These are phyloP conservation scores for Natrix natrix DNA, from an alignment of 2,797 vertebrate species.

Conservation along the genomic window DNA sequence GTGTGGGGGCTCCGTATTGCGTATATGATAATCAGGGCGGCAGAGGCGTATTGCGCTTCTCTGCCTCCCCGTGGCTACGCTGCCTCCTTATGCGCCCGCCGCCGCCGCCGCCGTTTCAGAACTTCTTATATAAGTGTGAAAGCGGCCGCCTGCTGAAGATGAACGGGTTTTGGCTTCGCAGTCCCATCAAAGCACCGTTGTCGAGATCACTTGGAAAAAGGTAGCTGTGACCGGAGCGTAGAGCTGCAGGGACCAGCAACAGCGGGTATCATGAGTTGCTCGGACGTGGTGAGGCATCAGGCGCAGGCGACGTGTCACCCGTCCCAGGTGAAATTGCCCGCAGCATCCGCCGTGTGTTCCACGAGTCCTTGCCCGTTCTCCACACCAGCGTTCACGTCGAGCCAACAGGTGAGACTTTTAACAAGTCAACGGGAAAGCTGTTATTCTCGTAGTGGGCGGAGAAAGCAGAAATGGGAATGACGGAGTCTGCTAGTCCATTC, in stretches of 20 bases:
- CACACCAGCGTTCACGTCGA: conserved; percentile 59
- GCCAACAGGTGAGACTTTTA: conserved; percentile 81
- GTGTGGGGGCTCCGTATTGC: conserved; percentile 39
- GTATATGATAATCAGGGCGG: conserved; percentile 53
- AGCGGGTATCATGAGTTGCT: conserved; percentile 89
- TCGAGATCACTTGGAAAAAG: conserved; percentile 33
- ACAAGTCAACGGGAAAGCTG: not conserved
- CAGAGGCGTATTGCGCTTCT: not conserved
- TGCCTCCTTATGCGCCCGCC: not conserved
- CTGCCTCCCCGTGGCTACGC: not conserved
- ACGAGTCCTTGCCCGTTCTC: conserved; percentile 78
- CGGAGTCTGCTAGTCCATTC: not conserved
- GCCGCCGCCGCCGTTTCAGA: not conserved
- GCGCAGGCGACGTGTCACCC: conserved; percentile 83
- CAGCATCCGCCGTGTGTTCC: conserved; percentile 71
- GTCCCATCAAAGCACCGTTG: conserved; percentile 28
- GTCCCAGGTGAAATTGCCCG: conserved; percentile 80
- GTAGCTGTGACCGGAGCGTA: conserved; percentile 24
- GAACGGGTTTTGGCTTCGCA: conserved; percentile 49
- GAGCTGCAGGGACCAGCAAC: not conserved
- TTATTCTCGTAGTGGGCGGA: not conserved
- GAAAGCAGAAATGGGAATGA: no score
- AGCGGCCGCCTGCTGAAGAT: conserved; percentile 57
- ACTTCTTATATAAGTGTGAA: conserved; percentile 44
- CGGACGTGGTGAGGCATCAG: conserved; percentile 93